Evolutionary conservation across 2,797 vertebrate species (phyloP), one percentile per base, ranked within the genome.

Genomic region (Cyprinella venusta): DNA sequence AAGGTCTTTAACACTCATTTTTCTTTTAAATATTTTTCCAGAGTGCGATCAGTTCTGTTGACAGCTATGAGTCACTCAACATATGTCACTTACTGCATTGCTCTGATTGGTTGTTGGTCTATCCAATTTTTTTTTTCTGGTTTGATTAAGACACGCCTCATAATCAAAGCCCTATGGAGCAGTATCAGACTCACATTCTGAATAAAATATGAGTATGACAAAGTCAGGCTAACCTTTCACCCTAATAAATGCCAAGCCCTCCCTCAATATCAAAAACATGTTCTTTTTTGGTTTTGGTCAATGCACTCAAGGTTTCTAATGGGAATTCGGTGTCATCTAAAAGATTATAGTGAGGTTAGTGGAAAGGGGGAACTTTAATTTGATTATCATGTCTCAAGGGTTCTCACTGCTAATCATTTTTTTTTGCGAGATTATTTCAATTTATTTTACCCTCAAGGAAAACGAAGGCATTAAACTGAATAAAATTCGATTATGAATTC

Each of bases 381-480:
- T 91, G 90, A 94, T 93, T 91, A 93, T 87, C 82, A 86, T 68
- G 85, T 91, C 92, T 89, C 86, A 42, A 10, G 88, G 91, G 90
- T 83, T 89, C 82, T 89, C 79, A 76, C 83, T 65, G 87, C 88
- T 90, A 88, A 92, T 93, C 89, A 80, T 89, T 92, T 89, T n/a
- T 88, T 82, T 75, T 84, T 64, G 88, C 84, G 83, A 86, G 48
- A 88, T 83, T 81, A 88, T 90, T 91, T 92, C 82, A 89, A 90
- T 91, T 89, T 88, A 81, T 91, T 91, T 90, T 81, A 80, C 90
- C 92, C 92, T 87, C 86, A 92, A 92, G 92, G 91, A 91, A 50
- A 81, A 90, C 81, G 89, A 84, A 93, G 91, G 88, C 79, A 90
- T 91, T 91, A 90, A 90, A 85, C 71, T 89, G 89, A 85, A 74